Evolutionary conservation across 2,797 vertebrate genomes (phyloP), one percentile per base, ranked within the genome.

Genomic region (Falco novaeseelandiae): DNA sequence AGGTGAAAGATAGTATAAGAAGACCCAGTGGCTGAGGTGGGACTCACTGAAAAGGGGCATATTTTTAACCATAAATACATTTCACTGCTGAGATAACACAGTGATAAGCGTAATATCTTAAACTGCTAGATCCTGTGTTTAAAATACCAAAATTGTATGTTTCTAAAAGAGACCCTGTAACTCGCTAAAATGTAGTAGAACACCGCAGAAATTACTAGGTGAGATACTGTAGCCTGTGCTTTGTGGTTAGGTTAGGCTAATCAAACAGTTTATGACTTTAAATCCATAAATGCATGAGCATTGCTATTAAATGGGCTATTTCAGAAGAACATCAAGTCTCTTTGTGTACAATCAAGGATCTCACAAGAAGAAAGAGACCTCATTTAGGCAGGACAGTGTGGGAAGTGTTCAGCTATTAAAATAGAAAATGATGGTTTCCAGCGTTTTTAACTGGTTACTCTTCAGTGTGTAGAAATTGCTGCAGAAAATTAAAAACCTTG

Each of bases 401-500:
- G 93, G 89, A 91, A 88, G 76, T 72, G 89, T 90, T 91, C 80
- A 51, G 87, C 96, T 90, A 46, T 94, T 96, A 83, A 93, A 95
- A 92, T 51, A 88, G 79, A 71, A 94, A 88, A 78, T 48, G 19
- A 86, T 54, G 61, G 72, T 83, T 94, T 90, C 65, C 65, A 94
- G 82, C 6, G 2, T 71, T 95, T 87, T 90, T 79, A 91, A 86
- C 85, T 83, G 74, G 69, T 88, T 95, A 58, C 66, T 94, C 61
- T 72, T 81, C 58, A 72, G 52, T 59, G 54, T 89, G 72, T 74
- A 86, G 89, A 95, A 90, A 92, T 83, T 65, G 79, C 93, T 78
- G 91, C 72, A 88, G 95, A 91, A 95, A 93, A 96, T 95, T 93
- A 95, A 95, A 95, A 93, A 81, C 69, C 72, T 72, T 81, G 94